A percentile compares a stretch with the other conserved stretches of the same genome.
phyloP scores from a whole-genome alignment of 2,113 vertebrate species.

The Nansenia antarctica region DNA sequence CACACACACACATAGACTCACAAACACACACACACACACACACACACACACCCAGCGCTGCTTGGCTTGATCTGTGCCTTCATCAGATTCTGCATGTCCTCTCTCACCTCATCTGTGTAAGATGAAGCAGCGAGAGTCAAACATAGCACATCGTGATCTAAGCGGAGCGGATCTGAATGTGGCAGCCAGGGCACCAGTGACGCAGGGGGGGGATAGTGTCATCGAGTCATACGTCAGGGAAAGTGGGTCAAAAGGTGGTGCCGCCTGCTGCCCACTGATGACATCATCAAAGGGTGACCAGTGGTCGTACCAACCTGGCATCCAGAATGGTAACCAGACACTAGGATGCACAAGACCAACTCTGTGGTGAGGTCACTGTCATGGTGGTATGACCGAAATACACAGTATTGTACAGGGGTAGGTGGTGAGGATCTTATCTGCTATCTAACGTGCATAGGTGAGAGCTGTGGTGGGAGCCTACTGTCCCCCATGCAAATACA shows the following conservation, averaged over 20 bases:
- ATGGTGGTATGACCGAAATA: constrained; percentile 5
- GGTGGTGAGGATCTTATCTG: background rate
- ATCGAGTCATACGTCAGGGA: constrained; percentile 49
- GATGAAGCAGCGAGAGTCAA: too few species aligned
- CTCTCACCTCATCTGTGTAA: constrained; percentile 30
- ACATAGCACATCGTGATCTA: constrained; percentile 41
- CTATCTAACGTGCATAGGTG: background rate
- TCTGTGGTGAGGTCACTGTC: background rate
- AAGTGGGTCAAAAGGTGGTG: constrained; percentile 34
- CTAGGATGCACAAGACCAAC: background rate
- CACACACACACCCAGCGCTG: too few species aligned
- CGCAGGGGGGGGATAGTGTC: constrained; percentile 2
- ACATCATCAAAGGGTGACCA: constrained; percentile 12
- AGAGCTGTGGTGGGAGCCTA: background rate
- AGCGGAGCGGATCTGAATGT: constrained; percentile 26
- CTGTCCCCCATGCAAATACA: background rate
- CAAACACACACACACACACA: too few species aligned
- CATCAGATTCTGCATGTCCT: constrained; percentile 12
- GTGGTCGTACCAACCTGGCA: constrained; percentile 47
- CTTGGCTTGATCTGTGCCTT: too few species aligned
- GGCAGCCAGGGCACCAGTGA: constrained; percentile 35
- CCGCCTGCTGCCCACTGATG: constrained; percentile 1
- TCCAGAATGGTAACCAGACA: constrained; percentile 11
- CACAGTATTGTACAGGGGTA: background rate
- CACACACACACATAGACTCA: too few species aligned